Evolutionary conservation across 2,113 vertebrate species (phyloP), one percentile per base, ranked within the genome.

Genomic region (Podarcis raffonei): DNA sequence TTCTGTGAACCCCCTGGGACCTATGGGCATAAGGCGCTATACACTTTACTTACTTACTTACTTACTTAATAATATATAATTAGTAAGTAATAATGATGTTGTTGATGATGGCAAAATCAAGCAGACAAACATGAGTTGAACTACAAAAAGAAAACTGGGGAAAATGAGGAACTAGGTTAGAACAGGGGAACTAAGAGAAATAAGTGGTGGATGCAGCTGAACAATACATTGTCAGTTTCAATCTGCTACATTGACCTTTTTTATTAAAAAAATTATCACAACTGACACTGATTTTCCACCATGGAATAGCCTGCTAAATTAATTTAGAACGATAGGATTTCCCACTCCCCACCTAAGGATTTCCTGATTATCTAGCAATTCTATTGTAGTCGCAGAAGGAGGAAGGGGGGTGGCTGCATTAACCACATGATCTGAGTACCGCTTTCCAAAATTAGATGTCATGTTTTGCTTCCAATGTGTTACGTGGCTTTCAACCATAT

Each of bases 341-440:
- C 87, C 59, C 25, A 87, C 87, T 86, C 92, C 87, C 90, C 82
- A 93, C 32, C 39, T 69, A 75, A 13, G 59, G 83, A 88, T 92
- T 93, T 94, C 80, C 89, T 89, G 39, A 89, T 91, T 91, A 91
- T 65, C 83, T 93, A 32, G 6, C 80, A 82, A 88, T 85, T 92
- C 75, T 88, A 87, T 71, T 84, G 48, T 59, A 85, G 35, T 66
- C 90, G n/a, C 9, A 85, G 84, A 92, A 92, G 86, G n/a, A 91
- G 32, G 75, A 91, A 86, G 22, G 6, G 2, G 7, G 53, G 69
- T 1, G 18, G n/a, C 39, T 93, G 83, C 62, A 32, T 62, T 92
- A 7, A 57, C 13, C 11, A 42, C 59, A 86, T 0, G 2, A 81
- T 69, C 1, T 23, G 75, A 83, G 16, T 7, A 5, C 83, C 3